Evolutionary conservation across 2,888 invertebrate genomes (phyloP).

Genomic region (Dastarcus helophoroides): DNA sequence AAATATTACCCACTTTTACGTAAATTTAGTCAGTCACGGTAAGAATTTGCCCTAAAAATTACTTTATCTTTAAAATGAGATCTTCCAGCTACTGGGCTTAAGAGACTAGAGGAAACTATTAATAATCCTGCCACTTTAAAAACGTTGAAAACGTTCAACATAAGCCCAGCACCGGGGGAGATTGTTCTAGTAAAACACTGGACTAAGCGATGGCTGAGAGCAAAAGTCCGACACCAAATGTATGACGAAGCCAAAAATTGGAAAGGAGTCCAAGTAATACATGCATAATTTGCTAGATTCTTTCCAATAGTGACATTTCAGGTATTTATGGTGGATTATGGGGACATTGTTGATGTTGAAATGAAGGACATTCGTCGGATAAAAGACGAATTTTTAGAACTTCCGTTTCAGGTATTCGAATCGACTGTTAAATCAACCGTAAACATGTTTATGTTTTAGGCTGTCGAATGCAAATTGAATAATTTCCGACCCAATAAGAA

Average conservation of each 20-base stretch:
- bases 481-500: conserved; percentile 15
- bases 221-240: conserved; percentile 14
- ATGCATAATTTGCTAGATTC: neutral
- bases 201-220: conserved; percentile 20
- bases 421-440: too few species aligned
- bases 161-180: conserved; percentile 23
- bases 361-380: conserved; percentile 19
- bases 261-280: conserved; percentile 8
- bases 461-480: conserved; percentile 18
- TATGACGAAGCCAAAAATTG: conserved; percentile 10
- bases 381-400: conserved; percentile 18
- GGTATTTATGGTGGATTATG: conserved; percentile 24
- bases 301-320: conserved; percentile 13
- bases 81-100: conserved; percentile 5
- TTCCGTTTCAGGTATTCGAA: conserved; percentile 22
- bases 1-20: conserved; percentile 5
- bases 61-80: too few species aligned
- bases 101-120: conserved; percentile 3
- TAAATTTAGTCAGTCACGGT: conserved; percentile 5
- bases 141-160: conserved; percentile 19
- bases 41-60: neutral
- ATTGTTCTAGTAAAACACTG: conserved; percentile 20
- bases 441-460: conserved; percentile 14
- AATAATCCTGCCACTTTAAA: conserved; percentile 9
- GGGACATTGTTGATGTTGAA: conserved; percentile 15